A percentile compares a stretch with the other conserved stretches of the same genome.
phyloP scores from a whole-genome alignment of 1,140 invertebrate species.

The Elymnias hypermnestra region DNA sequence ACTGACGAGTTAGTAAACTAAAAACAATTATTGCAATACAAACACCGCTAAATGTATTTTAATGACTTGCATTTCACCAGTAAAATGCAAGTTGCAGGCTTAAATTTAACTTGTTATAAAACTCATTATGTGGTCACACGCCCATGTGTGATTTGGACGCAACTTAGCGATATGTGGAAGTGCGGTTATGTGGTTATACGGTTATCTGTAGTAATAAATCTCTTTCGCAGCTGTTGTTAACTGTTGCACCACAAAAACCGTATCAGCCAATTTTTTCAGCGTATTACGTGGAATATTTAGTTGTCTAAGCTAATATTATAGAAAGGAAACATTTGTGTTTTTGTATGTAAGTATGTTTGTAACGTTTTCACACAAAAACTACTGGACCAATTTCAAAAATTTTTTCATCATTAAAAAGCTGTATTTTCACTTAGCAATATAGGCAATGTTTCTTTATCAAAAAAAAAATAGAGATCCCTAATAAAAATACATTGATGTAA shows the following conservation, averaged over 20 bases:
- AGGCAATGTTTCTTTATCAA: no score
- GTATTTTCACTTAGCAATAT: no score
- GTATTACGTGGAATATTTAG: no score
- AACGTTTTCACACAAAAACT: no score
- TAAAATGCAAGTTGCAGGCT: not conserved
- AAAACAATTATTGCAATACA: not conserved
- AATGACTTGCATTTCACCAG: not conserved
- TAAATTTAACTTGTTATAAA: conserved; percentile 3
- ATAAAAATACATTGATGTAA: no score
- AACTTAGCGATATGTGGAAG: not conserved
- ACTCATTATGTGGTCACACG: conserved; percentile 2
- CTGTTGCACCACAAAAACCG: not conserved
- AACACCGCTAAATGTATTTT: not conserved
- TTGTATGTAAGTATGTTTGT: no score
- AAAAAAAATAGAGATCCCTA: no score
- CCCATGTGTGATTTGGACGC: conserved; percentile 1
- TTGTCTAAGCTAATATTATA: no score
- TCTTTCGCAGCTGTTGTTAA: conserved; percentile 1
- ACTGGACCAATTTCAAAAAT: no score
- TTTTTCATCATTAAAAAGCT: no score
- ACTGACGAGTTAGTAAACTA: no score
- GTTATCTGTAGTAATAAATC: conserved; percentile 5
- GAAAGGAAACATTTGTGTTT: no score
- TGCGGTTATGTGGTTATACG: conserved; percentile 1
- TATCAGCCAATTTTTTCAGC: not conserved